Conservation (phyloP, 2,888 invertebrate species). For the Thysanoteuthis rhombus region DNA sequence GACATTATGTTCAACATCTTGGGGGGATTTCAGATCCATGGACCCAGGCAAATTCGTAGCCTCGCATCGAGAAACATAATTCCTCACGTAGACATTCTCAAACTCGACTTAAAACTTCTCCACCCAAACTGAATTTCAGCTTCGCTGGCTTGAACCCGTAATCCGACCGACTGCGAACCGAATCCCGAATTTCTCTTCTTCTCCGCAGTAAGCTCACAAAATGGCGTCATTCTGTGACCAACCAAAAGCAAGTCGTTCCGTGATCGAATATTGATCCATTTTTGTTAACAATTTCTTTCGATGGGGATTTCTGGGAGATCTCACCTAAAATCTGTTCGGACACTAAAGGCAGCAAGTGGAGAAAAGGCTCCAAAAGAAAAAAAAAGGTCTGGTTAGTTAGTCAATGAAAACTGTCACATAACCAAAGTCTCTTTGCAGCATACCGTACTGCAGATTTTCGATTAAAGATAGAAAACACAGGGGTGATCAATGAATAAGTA, state of each 20-base stretch:
- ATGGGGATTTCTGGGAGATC: background rate
- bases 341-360: too few species aligned
- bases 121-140: background rate
- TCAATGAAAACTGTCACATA: too few species aligned
- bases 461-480: too few species aligned
- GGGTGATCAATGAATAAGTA: too few species aligned
- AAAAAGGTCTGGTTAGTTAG: too few species aligned
- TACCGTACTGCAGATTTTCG: too few species aligned
- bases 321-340: background rate
- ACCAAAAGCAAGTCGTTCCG: background rate
- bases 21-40: background rate
- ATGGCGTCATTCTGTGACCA: background rate
- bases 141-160: background rate
- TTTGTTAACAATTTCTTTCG: background rate
- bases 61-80: background rate
- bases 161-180: background rate
- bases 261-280: background rate
- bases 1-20: background rate
- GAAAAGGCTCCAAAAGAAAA: too few species aligned
- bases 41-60: background rate
- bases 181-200: background rate
- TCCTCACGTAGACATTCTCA: background rate
- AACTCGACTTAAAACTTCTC: background rate
- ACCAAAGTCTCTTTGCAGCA: too few species aligned
- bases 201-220: background rate